Conservation (phyloP, 2,888 invertebrate genomes). For the Strigamia maritima region DNA sequence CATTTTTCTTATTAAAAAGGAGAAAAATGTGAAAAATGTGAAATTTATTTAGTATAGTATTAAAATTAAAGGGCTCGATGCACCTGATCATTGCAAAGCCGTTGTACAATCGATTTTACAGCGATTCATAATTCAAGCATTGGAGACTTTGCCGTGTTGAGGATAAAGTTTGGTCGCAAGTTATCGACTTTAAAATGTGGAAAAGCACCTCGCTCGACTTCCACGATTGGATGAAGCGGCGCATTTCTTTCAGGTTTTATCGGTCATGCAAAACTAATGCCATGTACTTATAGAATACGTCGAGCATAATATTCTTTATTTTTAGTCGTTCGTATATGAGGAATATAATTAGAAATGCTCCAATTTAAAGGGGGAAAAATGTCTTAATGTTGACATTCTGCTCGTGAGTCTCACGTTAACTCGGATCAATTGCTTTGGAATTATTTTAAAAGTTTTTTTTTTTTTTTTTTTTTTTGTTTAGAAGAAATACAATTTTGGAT, state of each 20-base stretch:
- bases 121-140: background rate
- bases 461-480: too few relatives aligned
- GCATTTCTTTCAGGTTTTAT: background rate
- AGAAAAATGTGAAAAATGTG: too few relatives aligned
- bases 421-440: background rate
- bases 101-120: background rate
- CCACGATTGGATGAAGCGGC: background rate
- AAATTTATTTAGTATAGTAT: too few relatives aligned
- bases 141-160: background rate
- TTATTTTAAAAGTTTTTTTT: background rate
- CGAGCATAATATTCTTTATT: background rate
- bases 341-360: conserved; percentile 26
- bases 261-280: conserved; percentile 15
- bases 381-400: background rate
- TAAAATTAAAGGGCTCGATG: too few relatives aligned
- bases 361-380: background rate
- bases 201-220: background rate
- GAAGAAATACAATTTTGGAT: too few relatives aligned
- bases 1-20: too few relatives aligned
- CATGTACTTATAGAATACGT: background rate
- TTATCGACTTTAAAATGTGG: background rate
- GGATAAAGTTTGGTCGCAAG: background rate
- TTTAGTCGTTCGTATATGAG: conserved; percentile 1
- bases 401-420: background rate
- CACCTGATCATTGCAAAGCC: background rate